phyloP scores from a whole-genome alignment of 2,797 vertebrate genomes.

The Chaetophractus vellerosus region DNA sequence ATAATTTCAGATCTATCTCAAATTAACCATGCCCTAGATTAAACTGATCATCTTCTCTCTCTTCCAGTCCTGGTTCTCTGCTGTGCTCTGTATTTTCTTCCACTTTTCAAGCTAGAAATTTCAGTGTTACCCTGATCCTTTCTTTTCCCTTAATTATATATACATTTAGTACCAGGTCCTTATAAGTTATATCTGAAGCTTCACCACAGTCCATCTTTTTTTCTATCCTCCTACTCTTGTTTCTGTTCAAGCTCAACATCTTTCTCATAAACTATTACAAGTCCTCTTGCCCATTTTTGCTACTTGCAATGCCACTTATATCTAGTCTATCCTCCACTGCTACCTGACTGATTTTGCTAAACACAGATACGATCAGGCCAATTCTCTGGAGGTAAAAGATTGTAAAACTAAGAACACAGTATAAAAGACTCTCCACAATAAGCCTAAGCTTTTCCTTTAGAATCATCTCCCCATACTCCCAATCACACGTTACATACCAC shows the following conservation, averaged over 20 bases:
- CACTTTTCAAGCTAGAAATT: background rate
- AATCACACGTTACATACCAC: background rate
- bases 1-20: background rate
- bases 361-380: background rate
- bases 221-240: background rate
- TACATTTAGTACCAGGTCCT: background rate
- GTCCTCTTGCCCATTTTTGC: background rate
- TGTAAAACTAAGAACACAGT: background rate
- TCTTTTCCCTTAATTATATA: background rate
- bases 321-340: background rate
- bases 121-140: background rate
- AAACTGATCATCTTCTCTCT: background rate
- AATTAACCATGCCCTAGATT: background rate
- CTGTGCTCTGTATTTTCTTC: background rate
- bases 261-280: background rate
- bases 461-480: background rate
- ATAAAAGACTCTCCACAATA: background rate
- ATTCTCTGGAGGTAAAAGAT: background rate
- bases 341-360: background rate
- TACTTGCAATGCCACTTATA: background rate
- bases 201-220: background rate
- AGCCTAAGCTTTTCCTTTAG: background rate
- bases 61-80: background rate
- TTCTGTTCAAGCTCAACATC: background rate
- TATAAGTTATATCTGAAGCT: constrained; percentile 35